Conservation (phyloP, 1,140 invertebrate species). For the Proales similis region DNA sequence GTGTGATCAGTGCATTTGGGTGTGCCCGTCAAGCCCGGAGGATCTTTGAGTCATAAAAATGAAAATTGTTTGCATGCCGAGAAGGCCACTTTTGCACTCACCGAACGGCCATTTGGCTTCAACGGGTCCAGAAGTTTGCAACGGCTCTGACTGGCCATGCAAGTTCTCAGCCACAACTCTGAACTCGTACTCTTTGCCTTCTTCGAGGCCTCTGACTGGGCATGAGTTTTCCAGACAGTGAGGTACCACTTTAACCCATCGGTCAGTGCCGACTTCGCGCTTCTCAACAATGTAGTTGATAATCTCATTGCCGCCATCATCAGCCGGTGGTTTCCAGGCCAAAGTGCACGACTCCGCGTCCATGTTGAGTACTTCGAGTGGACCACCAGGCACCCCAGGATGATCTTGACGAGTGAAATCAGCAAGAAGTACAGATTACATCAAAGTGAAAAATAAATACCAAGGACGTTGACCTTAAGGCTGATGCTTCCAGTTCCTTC, state of each 20-base stretch:
- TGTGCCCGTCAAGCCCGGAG: conserved; percentile 76
- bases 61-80: not conserved
- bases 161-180: conserved; percentile 93
- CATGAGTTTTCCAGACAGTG: conserved; percentile 65
- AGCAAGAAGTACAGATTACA: not conserved
- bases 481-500: conserved; percentile 87
- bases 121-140: conserved; percentile 75
- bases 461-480: conserved; percentile 85
- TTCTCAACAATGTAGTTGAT: conserved; percentile 96
- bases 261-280: conserved; percentile 64
- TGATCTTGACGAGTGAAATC: conserved; percentile 61
- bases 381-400: conserved; percentile 75
- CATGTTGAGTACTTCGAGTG: conserved; percentile 74
- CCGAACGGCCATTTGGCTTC: conserved; percentile 89
- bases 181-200: conserved; percentile 90
- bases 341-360: conserved; percentile 86
- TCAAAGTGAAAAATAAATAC: too few relatives aligned
- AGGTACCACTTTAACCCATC: conserved; percentile 37
- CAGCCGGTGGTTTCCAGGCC: conserved; percentile 86
- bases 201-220: conserved; percentile 77
- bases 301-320: conserved; percentile 76
- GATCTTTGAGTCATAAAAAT: conserved; percentile 60
- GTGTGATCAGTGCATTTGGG: conserved; percentile 76
- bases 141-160: conserved; percentile 86
- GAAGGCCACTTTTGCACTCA: conserved; percentile 47